Conservation (phyloP, 2,888 invertebrate genomes). For the Ormyrus rosae region DNA sequence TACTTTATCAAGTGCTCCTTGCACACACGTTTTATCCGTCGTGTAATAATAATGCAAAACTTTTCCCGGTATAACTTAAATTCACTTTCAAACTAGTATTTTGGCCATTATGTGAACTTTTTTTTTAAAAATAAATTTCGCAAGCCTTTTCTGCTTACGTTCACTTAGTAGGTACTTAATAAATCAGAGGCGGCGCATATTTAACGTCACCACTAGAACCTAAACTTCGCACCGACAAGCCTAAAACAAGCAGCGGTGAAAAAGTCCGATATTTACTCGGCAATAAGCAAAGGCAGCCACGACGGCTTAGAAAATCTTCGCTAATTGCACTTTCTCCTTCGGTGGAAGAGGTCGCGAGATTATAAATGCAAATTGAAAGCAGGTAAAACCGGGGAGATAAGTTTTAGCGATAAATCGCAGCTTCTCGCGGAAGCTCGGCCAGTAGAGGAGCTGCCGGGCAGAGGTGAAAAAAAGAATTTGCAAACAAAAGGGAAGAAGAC, state of each 20-base stretch:
- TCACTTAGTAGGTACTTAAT: no score
- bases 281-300: neutral
- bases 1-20: no score
- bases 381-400: slow-evolving; percentile 39
- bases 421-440: slow-evolving; percentile 14
- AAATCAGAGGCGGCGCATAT: no score
- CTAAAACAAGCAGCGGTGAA: neutral
- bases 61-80: no score
- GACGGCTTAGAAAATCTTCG: slow-evolving; percentile 20
- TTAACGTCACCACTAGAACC: neutral
- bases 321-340: slow-evolving; percentile 48
- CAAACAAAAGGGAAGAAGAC: slow-evolving; percentile 46
- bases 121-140: no score
- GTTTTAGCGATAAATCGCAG: slow-evolving; percentile 23
- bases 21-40: no score
- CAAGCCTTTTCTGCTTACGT: no score
- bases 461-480: slow-evolving; percentile 6
- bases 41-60: no score
- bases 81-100: no score
- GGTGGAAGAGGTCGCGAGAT: slow-evolving; percentile 12
- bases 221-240: slow-evolving; percentile 11
- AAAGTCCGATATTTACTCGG: slow-evolving; percentile 13
- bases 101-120: no score
- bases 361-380: slow-evolving; percentile 53
- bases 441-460: no score